Evolutionary conservation across 2,888 invertebrate genomes (phyloP), one percentile per base, ranked within the genome.

Genomic region (Encarsia formosa): DNA sequence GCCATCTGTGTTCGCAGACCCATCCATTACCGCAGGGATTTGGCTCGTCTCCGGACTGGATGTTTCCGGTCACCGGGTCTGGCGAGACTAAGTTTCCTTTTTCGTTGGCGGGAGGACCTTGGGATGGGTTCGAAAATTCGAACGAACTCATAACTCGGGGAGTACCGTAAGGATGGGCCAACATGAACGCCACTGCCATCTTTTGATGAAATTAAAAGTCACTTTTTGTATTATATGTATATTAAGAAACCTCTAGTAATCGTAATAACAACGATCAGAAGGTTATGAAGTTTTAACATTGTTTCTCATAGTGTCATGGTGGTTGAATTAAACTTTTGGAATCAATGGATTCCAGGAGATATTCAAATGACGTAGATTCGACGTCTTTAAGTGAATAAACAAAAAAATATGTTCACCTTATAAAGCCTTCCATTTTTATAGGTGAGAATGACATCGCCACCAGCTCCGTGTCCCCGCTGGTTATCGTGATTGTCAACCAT

Each of bases 401-500:
- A n/a, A n/a, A n/a, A n/a, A n/a, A n/a, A n/a, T n/a, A n/a, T n/a
- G n/a, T n/a, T n/a, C 52, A 79, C 85, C 74, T 85, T 90, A 74
- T 90, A 90, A 35, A 77, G 76, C 61, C 77, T 83, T 0, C 86
- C 31, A 1, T 75, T 69, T 65, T 87, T 87, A 72, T 88, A 82
- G 2, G 85, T 88, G 5, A 90, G 76, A 52, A 75, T 69, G 39
- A 87, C 81, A 43, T 73, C 65, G 6, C 76, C 78, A 40, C 80
- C 81, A 4, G 77, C 79, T 4, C 86, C 87, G 34, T 74, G 72
- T 35, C 78, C 78, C 63, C 94, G 79, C 70, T 93, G 92, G 67
- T 88, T 91, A 70, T 95, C 95, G 66, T 95, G 94, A 74, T 95
- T 95, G 67, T 93, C 93, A 45, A 93, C 82, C 67, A 93, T 92